A percentile compares a stretch with the other conserved stretches of the same genome.
phyloP scores from a whole-genome alignment of 2,888 invertebrate genomes.

The Lasius platythorax region DNA sequence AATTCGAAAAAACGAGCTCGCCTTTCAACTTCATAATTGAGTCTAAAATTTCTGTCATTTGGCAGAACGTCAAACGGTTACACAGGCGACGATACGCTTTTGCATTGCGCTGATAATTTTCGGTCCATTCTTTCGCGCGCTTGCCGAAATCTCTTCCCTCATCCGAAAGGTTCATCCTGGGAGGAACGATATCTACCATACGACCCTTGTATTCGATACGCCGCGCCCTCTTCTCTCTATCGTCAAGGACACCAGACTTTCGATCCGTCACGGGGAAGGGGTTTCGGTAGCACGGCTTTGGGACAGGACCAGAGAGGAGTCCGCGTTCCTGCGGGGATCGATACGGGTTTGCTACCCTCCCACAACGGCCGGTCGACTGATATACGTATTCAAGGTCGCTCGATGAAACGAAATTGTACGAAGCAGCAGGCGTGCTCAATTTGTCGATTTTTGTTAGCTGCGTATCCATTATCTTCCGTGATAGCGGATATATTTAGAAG shows the following conservation, averaged over 20 bases:
- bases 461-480: neutral
- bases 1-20: neutral
- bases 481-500: neutral
- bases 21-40: neutral
- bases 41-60: neutral
- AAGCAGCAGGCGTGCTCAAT: conserved; percentile 41
- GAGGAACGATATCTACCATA: neutral
- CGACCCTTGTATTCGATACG: conserved; percentile 31
- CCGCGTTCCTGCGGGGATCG: conserved; percentile 60
- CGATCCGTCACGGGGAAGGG: conserved; percentile 60
- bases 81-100: neutral
- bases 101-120: neutral
- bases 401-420: conserved; percentile 57
- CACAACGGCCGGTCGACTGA: conserved; percentile 53
- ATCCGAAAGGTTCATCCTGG: neutral
- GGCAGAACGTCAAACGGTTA: neutral
- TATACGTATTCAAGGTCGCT: conserved; percentile 68
- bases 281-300: conserved; percentile 53
- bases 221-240: conserved; percentile 52
- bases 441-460: neutral
- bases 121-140: neutral
- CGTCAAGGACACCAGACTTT: conserved; percentile 70
- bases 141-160: conserved; percentile 5
- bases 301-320: conserved; percentile 55
- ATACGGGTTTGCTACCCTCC: conserved; percentile 65